Conservation (phyloP, 64 coral and sea anemone genomes). For the Pocillopora verrucosa region DNA sequence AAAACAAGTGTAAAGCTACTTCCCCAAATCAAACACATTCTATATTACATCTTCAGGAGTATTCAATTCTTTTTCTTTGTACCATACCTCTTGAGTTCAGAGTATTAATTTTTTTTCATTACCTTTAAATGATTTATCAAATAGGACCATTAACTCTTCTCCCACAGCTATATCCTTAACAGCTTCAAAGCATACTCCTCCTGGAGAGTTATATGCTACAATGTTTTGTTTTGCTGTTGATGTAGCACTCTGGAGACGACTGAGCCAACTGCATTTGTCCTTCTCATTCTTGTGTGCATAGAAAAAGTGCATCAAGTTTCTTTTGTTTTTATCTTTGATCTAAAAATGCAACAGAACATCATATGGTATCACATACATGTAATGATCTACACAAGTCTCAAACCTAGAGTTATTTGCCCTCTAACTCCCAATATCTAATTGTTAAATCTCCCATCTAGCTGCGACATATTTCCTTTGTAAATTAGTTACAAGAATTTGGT, state of each 20-base stretch:
- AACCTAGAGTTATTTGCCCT: no score
- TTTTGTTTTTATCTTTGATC: conserved; percentile 39
- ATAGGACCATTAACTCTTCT: conserved; percentile 71
- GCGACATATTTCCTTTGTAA: no score
- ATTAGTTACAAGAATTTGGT: no score
- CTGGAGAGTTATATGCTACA: conserved; percentile 49
- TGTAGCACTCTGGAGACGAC: conserved; percentile 56
- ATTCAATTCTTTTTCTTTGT: no score
- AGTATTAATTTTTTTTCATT: background rate
- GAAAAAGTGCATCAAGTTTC: conserved; percentile 55
- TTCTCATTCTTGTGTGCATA: conserved; percentile 66
- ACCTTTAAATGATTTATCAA: conserved; percentile 74
- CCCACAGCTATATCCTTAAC: conserved; percentile 70
- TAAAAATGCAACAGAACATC: background rate
- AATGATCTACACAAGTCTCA: no score
- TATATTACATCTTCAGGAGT: no score
- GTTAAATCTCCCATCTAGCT: no score
- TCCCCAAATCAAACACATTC: no score
- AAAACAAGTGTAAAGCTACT: no score
- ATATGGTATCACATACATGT: no score
- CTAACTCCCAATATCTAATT: no score
- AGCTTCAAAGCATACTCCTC: conserved; percentile 75
- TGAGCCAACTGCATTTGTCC: conserved; percentile 73
- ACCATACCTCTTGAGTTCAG: no score
- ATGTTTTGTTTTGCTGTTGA: conserved; percentile 70